Base-by-base conservation (phyloP, 2,113 vertebrate species). In the Microtus ochrogaster region DNA sequence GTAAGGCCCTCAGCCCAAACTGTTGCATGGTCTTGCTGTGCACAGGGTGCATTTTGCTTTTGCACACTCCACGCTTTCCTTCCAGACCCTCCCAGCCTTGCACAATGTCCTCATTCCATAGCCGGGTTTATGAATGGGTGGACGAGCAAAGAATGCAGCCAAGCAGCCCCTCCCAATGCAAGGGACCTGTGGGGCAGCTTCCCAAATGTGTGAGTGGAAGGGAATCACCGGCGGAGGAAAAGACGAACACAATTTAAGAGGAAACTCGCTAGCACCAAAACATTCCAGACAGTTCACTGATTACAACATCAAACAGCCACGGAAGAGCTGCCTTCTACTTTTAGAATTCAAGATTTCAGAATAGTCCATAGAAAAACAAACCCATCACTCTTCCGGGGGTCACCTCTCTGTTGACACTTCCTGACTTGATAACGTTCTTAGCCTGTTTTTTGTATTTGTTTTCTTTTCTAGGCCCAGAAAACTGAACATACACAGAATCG, bases 341-440 rank as follows among this genome's bases (percentile, higher is more conserved):
- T 92, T 19, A 96, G 92, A 94, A 73, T 61, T 63, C 91, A 94
- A 70, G 92, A 76, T 70, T 33, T 58, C 65, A 88, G 89, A 90
- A 68, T 7, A 63, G 78, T 58, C 13, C 66, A 44, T 39, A 52
- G 55, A 94, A 92, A 72, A 83, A 44, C 2, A 39, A 90, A 39
- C n/a, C 36, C 68, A 39, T 26, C 21, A 72, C 33, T 55, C n/a
- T 58, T 30, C 28, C 30, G 55, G 41, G 16, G 14, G 36, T 83
- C 84, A 55, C 7, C 61, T 16, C 30, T 61, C 63, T 61, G 68
- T 63, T 66, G 52, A 70, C 61, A 49, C 1, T 5, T 88, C 47
- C 47, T 52, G 21, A 76, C 66, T 70, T n/a, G 58, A 63, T 1
- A 7, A 4, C 30, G 72, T 78, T 39, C 84, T 70, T 41, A 68